Percentiles rank a stretch among this genome's conserved stretches.
These are phyloP conservation scores for Dynastes grantii DNA, from an alignment of 2,888 invertebrate species.

Conservation along the genomic window DNA sequence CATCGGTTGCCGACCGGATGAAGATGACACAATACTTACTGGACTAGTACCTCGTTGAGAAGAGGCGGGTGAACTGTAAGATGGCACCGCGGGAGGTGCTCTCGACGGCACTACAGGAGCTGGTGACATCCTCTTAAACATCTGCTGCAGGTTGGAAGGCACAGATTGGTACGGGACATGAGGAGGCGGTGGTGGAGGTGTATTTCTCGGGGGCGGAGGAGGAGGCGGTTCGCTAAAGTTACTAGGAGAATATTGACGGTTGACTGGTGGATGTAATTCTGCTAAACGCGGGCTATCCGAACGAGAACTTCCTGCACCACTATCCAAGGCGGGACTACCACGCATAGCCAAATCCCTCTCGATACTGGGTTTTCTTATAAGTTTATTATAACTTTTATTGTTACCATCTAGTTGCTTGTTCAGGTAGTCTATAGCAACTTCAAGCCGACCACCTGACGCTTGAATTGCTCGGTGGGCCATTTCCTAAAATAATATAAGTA, in stretches of 20 bases:
- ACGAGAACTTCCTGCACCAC: conserved; percentile 90
- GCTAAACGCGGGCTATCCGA: conserved; percentile 89
- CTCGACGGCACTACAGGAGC: conserved; percentile 80
- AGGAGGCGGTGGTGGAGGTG: conserved; percentile 81
- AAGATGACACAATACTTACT: conserved; percentile 71
- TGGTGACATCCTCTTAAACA: conserved; percentile 85
- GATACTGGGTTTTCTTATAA: conserved; percentile 90
- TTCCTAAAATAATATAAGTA: conserved; percentile 72
- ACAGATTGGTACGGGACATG: conserved; percentile 74
- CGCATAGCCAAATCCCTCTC: conserved; percentile 86
- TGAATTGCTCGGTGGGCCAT: conserved; percentile 80
- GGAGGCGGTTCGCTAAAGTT: conserved; percentile 73
- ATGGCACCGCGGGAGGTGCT: conserved; percentile 77
- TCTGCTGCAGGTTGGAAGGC: conserved; percentile 76
- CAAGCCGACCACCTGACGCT: conserved; percentile 80
- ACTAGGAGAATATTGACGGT: conserved; percentile 82
- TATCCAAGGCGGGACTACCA: conserved; percentile 90
- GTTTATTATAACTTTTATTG: conserved; percentile 74
- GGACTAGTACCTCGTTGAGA: conserved; percentile 77
- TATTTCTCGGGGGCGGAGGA: conserved; percentile 72
- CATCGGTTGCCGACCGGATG: conserved; percentile 80
- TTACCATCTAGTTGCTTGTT: conserved; percentile 76
- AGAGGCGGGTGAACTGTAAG: conserved; percentile 63
- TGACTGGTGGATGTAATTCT: conserved; percentile 78
- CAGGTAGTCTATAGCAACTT: conserved; percentile 80